These are phyloP conservation scores for Dasysyrphus albostriatus DNA, from an alignment of 2,888 invertebrate species.

Conservation along the genomic window DNA sequence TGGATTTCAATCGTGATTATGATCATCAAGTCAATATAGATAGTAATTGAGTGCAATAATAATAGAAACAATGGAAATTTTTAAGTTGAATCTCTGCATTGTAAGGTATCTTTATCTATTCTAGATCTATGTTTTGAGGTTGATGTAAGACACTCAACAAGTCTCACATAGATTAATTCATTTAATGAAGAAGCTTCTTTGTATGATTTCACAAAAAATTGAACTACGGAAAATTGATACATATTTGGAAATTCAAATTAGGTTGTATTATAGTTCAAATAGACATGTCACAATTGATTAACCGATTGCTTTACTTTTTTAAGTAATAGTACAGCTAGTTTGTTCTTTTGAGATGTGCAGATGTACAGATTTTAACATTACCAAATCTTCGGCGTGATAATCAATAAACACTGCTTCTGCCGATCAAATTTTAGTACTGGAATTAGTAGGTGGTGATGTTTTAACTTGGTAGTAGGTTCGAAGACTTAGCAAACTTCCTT, in stretches of 20 bases:
- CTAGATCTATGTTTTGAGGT: too few species aligned
- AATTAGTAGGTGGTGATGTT: too few species aligned
- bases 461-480: too few species aligned
- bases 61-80: background rate
- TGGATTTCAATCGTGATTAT: slow-evolving; percentile 24
- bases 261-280: too few species aligned
- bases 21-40: slow-evolving; percentile 32
- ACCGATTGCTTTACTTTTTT: background rate
- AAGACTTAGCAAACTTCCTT: too few species aligned
- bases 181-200: background rate
- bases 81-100: background rate
- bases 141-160: background rate
- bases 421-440: too few species aligned
- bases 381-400: too few species aligned
- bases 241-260: slow-evolving; percentile 60
- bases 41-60: slow-evolving; percentile 27
- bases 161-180: background rate
- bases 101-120: background rate
- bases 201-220: background rate
- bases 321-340: background rate
- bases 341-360: background rate
- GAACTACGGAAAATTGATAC: slow-evolving; percentile 33
- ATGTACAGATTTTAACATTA: background rate
- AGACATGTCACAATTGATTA: background rate
- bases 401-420: too few species aligned